Evolutionary conservation across 53 echinoderm and acorn worm genomes (phyloP).

Genomic region (Paelopatides confundens): DNA sequence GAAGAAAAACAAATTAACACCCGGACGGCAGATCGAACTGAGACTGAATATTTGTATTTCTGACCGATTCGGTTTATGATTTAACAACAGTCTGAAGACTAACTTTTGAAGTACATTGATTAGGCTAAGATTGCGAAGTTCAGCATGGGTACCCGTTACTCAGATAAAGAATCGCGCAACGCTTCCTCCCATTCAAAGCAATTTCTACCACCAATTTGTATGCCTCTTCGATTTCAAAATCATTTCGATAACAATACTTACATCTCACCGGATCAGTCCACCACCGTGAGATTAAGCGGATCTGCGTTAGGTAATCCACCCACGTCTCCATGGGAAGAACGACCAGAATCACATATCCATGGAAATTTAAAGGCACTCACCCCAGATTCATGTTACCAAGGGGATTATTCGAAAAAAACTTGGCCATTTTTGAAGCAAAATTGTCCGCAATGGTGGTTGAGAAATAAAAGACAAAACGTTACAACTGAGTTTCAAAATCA

Average conservation of each 20-base stretch:
- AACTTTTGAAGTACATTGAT: too few species aligned
- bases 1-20: too few species aligned
- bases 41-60: too few species aligned
- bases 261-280: neutral
- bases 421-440: slow-evolving; percentile 24
- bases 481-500: neutral
- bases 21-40: too few species aligned
- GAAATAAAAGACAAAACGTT: neutral
- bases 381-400: neutral
- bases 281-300: neutral
- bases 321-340: neutral
- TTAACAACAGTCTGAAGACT: too few species aligned
- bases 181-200: neutral
- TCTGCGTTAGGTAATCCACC: slow-evolving; percentile 26
- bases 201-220: slow-evolving; percentile 34
- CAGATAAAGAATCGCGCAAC: too few species aligned
- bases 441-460: neutral
- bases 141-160: too few species aligned
- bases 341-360: neutral
- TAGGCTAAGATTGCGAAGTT: too few species aligned
- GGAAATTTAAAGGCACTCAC: neutral
- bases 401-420: neutral
- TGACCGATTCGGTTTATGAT: too few species aligned
- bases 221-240: neutral
- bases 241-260: neutral